Base-by-base conservation (phyloP, 2,113 vertebrate genomes). In the Fregetta grallaria region DNA sequence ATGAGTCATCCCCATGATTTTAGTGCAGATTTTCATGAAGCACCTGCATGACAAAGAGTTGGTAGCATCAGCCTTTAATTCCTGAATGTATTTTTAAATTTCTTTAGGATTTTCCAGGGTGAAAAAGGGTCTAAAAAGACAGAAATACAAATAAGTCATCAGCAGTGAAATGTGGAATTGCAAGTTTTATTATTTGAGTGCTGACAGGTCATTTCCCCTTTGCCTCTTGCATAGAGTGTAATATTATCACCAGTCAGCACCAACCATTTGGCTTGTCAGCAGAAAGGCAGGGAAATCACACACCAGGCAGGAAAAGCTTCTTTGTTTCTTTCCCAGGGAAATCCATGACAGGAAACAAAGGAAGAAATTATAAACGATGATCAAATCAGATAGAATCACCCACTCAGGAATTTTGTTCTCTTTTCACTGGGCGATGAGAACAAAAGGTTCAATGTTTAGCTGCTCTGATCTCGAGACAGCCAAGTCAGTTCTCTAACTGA, bases 271-370 rank as follows among this genome's bases (percentile, higher is more conserved):
- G 58, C 50, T 90, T 73, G 94, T 97, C 97, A 97, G 97, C 96
- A 97, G 91, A 91, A 91, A 67, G 74, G 81, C 84, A 96, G 59
- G 70, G 96, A 95, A 96, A 97, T 97, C 92, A 88, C 81, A 97
- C 91, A 88, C 45, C 23, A 36, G 59, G 86, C 95, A 94, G 95
- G 94, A 87, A 97, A 97, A 95, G 93, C 91, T 83, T 4, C 94
- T 92, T 85, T 88, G 74, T 94, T 94, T 90, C 92, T 96, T 97
- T 97, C 97, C 91, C 96, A 97, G 94, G 91, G 92, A 95, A 96
- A 88, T 90, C 74, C 55, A 83, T 36, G 84, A 82, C 94, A 97
- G 92, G 84, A 95, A 95, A 92, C 81, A 95, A 94, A 94, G 91
- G 89, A 91, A 85, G 81, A 95, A 96, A 86, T 94, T 85, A 90